Percentiles rank a stretch among this genome's conserved stretches.
Conservation (phyloP, 2,113 vertebrate genomes). For the Pantherophis guttatus region DNA sequence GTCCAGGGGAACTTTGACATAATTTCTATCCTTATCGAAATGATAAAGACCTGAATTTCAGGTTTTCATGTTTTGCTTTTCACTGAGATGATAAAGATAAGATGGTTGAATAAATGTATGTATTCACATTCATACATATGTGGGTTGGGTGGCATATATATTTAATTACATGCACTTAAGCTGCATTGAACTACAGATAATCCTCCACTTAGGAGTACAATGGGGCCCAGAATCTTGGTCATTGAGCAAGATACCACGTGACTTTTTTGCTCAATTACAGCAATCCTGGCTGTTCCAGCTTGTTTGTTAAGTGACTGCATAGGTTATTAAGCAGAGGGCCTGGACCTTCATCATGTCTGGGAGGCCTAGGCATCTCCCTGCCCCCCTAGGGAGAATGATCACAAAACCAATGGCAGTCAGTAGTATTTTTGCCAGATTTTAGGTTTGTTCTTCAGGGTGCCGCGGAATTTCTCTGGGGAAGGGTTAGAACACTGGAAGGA, state of each 20-base stretch:
- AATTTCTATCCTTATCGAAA: not conserved
- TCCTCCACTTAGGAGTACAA: not conserved
- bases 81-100: not conserved
- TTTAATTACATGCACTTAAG: not conserved
- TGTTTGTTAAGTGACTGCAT: not conserved
- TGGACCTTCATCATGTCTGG: not conserved
- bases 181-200: not conserved
- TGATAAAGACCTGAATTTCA: not conserved
- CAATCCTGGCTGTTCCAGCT: not conserved
- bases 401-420: not conserved
- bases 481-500: not conserved
- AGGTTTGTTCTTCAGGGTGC: not conserved
- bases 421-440: not conserved
- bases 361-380: not conserved
- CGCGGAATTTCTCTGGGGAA: not conserved
- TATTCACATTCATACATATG: too few species aligned
- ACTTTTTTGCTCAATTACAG: not conserved
- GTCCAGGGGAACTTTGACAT: not conserved
- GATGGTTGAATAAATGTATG: not conserved
- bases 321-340: not conserved
- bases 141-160: not conserved
- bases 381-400: not conserved
- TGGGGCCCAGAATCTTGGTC: not conserved
- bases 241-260: not conserved
- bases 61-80: not conserved